Conservation (phyloP, 2,113 vertebrate genomes). For the Corvus cornix region DNA sequence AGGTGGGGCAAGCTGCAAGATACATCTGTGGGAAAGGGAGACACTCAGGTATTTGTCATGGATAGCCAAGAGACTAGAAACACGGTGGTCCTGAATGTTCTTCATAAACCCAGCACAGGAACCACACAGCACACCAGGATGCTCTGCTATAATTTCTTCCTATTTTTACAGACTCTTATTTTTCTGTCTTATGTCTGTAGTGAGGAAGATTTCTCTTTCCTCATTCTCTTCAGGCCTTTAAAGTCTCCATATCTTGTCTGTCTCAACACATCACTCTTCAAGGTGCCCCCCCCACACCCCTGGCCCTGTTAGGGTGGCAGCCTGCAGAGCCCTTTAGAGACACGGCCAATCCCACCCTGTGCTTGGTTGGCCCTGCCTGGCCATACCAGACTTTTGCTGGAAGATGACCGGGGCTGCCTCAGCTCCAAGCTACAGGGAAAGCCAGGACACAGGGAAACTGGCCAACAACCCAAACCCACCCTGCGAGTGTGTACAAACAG, state of each 20-base stretch:
- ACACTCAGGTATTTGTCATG: not conserved
- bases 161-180: not conserved
- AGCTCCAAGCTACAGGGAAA: not conserved
- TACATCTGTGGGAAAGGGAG: not conserved
- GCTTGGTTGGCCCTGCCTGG: not conserved
- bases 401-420: not conserved
- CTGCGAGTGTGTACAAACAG: constrained; percentile 21
- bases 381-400: not conserved
- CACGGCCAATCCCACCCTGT: rapidly evolving
- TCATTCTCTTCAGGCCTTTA: not conserved
- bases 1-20: not conserved
- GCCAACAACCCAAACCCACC: constrained; percentile 26
- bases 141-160: not conserved
- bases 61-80: not conserved
- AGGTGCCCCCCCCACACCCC: not conserved
- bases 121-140: not conserved
- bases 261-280: not conserved
- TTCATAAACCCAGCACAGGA: not conserved
- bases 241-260: not conserved
- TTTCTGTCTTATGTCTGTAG: not conserved
- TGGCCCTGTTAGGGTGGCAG: not conserved
- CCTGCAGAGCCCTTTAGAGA: not conserved
- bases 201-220: not conserved
- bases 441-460: not conserved
- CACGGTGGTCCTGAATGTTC: not conserved